Conservation (phyloP, 2,113 vertebrate species). For the Aphyosemion australe region DNA sequence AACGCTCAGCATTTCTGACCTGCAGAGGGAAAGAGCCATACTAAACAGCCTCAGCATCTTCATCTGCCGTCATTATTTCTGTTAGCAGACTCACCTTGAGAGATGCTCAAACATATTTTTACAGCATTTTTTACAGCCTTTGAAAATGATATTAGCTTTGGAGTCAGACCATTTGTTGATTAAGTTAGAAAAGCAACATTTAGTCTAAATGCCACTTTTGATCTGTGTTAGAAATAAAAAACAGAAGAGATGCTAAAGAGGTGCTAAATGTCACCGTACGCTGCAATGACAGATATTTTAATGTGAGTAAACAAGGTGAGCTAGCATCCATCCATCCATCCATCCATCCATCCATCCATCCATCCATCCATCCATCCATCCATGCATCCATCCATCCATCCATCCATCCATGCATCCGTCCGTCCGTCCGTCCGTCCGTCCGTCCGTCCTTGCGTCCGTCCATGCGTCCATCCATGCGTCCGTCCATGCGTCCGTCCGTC, state of each 20-base stretch:
- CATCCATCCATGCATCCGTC: too few relatives aligned
- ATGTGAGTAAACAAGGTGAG: too few relatives aligned
- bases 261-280: too few relatives aligned
- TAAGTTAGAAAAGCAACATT: slow-evolving; percentile 50
- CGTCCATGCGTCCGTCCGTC: too few relatives aligned
- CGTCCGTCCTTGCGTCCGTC: too few relatives aligned
- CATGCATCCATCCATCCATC: too few relatives aligned
- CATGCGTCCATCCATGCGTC: too few relatives aligned
- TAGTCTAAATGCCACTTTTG: slow-evolving; percentile 51
- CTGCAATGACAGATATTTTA: too few relatives aligned
- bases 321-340: too few relatives aligned
- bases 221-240: slow-evolving; percentile 54
- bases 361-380: too few relatives aligned
- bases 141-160: slow-evolving; percentile 38
- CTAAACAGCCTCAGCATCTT: slow-evolving; percentile 21
- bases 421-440: too few relatives aligned
- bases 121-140: background rate
- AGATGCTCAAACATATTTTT: slow-evolving; percentile 26
- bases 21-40: slow-evolving; percentile 21
- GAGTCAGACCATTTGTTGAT: slow-evolving; percentile 41
- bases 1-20: slow-evolving; percentile 22
- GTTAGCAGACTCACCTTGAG: slow-evolving; percentile 12
- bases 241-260: background rate
- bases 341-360: too few relatives aligned
- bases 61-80: slow-evolving; percentile 29